Conservation (phyloP, 2,797 vertebrate species). For the Hypotaenidia philippensis region DNA sequence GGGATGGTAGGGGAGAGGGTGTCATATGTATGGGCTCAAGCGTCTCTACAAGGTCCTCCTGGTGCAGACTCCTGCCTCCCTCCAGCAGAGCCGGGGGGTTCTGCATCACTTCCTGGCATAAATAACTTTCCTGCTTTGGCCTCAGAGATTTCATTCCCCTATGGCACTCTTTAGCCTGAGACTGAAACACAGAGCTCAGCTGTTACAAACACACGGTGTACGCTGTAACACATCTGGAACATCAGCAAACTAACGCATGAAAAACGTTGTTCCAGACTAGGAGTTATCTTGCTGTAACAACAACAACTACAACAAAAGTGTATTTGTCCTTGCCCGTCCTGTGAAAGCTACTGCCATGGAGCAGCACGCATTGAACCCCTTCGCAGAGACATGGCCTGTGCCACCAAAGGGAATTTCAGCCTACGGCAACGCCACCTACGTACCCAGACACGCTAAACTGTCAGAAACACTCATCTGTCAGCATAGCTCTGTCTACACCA, state of each 20-base stretch:
- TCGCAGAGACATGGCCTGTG: neutral
- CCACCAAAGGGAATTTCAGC: slow-evolving; percentile 49
- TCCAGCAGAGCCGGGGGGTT: neutral
- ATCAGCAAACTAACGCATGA: neutral
- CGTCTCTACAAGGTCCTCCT: neutral
- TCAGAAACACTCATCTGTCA: slow-evolving; percentile 66
- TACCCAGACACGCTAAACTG: slow-evolving; percentile 55
- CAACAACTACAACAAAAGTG: neutral
- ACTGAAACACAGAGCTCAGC: neutral
- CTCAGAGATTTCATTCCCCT: neutral
- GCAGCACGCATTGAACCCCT: neutral
- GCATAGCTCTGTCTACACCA: slow-evolving; percentile 60
- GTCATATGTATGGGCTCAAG: neutral
- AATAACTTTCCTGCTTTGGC: neutral
- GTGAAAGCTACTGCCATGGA: neutral
- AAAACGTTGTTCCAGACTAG: neutral
- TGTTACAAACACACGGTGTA: neutral
- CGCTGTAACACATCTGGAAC: neutral
- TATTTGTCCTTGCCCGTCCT: neutral
- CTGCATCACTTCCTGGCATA: neutral
- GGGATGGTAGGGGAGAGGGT: neutral
- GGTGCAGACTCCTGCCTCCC: neutral
- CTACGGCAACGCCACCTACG: neutral
- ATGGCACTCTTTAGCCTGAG: neutral
- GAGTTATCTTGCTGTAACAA: neutral